Percentiles rank a stretch among this genome's conserved stretches.
Evolutionary conservation across 2,888 invertebrate genomes (phyloP).

Genomic region (Pecten maximus): DNA sequence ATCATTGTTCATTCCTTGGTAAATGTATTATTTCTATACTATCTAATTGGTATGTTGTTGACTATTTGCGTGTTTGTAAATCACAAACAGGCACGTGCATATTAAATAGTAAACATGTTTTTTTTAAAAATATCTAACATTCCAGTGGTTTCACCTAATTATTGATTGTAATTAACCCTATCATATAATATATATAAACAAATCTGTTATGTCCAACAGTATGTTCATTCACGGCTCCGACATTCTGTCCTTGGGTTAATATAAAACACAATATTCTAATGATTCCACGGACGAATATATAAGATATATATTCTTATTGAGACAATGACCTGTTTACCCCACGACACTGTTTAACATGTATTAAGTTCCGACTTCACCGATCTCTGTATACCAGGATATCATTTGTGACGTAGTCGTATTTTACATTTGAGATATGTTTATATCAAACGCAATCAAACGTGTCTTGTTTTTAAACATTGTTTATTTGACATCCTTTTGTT

Average conservation of each 20-base stretch:
- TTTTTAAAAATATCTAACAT: too few species aligned
- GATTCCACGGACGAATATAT: background rate
- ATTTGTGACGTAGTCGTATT: background rate
- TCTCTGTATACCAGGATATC: background rate
- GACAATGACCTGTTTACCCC: background rate
- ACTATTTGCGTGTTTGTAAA: background rate
- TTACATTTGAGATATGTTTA: background rate
- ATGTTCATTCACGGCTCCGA: background rate
- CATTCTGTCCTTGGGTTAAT: background rate
- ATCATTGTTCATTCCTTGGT: background rate
- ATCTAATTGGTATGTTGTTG: background rate
- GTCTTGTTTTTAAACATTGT: background rate
- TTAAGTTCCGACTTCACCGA: background rate
- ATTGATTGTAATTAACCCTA: too few species aligned
- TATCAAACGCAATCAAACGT: background rate
- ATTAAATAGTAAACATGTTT: too few species aligned
- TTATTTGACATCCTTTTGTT: background rate
- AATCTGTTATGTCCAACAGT: too few species aligned
- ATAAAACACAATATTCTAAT: background rate
- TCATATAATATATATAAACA: too few species aligned
- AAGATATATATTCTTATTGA: background rate
- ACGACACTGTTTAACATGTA: background rate
- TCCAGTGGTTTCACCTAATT: too few species aligned
- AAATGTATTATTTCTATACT: background rate
- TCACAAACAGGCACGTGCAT: background rate